Base-by-base conservation (phyloP, 2,888 invertebrate genomes). In the Epinotia bilunana region DNA sequence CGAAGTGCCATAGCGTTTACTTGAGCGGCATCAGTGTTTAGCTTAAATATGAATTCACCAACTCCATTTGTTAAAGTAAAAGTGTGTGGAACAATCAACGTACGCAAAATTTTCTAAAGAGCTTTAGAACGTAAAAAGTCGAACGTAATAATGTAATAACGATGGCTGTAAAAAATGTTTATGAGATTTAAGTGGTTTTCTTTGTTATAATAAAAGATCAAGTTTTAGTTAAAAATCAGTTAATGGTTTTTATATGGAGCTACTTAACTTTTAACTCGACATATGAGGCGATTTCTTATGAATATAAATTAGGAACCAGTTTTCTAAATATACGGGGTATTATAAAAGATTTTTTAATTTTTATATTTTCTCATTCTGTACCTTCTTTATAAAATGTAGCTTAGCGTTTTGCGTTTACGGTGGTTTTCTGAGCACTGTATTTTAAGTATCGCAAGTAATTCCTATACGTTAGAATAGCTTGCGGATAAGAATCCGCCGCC, bases 41-140 rank as follows among this genome's bases (percentile, higher is more conserved):
- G 70, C 64, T 65, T 60, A 74, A 74, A 71, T 74, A 74, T 74
- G 63, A 70, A 71, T 71, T 28, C 57, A 46, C 53, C 33, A 20
- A 13, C 33, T 71, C 67, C 73, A 68, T 74, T 70, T 57, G 49
- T 64, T 39, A 11, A 69, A 64, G 70, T 70, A 43, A 53, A 68
- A 28, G 68, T 74, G 64, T 70, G 70, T 70, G 58, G 64, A 64
- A 43, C 58, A 70, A 60, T 71, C 74, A 53, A 58, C 70, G 58
- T 55, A 74, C 74, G 74, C 74, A 60, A 64, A 74, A 74, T 71
- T 65, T 70, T 74, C 43, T 70, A 70, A 65, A 64, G 53, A 60
- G 58, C 58, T 33, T 71, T 60, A 60, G 39, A 65, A 65, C 58
- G 53, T 74, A 70, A 65, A 53, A 74, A 60, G 49, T 57, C 33